A percentile compares a stretch with the other conserved stretches of the same genome.
Evolutionary conservation across 2,797 vertebrate genomes (phyloP).

Genomic region (Picus viridis): DNA sequence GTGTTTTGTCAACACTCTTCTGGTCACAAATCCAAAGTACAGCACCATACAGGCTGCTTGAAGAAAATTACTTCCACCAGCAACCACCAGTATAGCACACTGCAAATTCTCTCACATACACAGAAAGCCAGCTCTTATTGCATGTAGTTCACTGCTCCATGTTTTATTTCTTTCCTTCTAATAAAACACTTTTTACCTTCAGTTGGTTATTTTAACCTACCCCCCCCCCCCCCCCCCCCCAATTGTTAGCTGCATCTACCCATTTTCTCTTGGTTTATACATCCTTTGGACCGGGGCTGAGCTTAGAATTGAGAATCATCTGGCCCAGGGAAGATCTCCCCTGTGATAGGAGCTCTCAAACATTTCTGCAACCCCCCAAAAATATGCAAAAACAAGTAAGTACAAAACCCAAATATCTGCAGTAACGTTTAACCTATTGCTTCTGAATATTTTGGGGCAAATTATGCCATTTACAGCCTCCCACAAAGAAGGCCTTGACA

Average conservation of each 20-base stretch:
- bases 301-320: not conserved
- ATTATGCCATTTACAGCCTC: not conserved
- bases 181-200: not conserved
- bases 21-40: not conserved
- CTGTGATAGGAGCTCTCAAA: not conserved
- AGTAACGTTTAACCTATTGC: not conserved
- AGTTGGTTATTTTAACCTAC: not conserved
- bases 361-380: slow-evolving; percentile 3
- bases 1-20: not conserved
- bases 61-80: not conserved
- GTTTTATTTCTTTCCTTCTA: not conserved
- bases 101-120: not conserved
- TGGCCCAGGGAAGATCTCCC: not conserved
- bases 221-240: too few species aligned
- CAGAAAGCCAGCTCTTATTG: not conserved
- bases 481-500: slow-evolving; percentile 4
- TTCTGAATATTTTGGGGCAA: not conserved
- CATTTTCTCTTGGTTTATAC: not conserved
- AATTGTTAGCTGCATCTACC: not conserved
- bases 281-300: not conserved
- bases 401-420: not conserved
- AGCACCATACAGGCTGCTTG: not conserved
- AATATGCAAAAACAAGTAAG: slow-evolving; percentile 1
- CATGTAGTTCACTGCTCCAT: not conserved
- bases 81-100: not conserved